phyloP scores from a whole-genome alignment of 2,888 invertebrate species.

The Meganola albula region DNA sequence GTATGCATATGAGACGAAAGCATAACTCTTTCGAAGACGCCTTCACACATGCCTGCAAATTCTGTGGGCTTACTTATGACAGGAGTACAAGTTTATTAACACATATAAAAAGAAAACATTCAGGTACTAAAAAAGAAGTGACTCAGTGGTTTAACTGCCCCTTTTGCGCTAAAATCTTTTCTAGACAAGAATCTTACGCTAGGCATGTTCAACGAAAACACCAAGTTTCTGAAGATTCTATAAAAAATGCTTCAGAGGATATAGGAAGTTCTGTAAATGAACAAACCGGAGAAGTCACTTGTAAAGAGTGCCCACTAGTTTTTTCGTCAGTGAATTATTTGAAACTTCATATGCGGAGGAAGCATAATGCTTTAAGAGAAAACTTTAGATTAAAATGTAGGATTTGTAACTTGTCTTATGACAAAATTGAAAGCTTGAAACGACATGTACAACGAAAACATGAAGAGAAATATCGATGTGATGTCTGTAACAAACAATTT shows the following conservation, averaged over 20 bases:
- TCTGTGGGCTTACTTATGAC: constrained; percentile 64
- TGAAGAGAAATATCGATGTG: constrained; percentile 51
- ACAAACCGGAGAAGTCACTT: constrained; percentile 56
- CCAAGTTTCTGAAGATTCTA: constrained; percentile 32
- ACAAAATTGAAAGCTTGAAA: constrained; percentile 67
- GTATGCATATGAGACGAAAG: constrained; percentile 67
- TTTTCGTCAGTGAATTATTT: constrained; percentile 59
- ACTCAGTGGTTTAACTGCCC: constrained; percentile 59
- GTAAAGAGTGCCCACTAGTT: constrained; percentile 57
- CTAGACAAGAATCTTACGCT: constrained; percentile 59
- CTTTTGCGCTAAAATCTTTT: constrained; percentile 59
- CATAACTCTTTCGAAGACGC: constrained; percentile 58
- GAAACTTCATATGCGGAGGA: constrained; percentile 64
- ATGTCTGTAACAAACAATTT: constrained; percentile 61
- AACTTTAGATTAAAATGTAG: constrained; percentile 61
- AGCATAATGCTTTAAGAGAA: constrained; percentile 59
- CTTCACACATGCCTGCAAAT: constrained; percentile 52
- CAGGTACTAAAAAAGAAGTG: constrained; percentile 20
- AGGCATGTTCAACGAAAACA: constrained; percentile 67
- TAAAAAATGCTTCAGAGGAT: constrained; percentile 16
- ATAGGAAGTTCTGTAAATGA: constrained; percentile 41
- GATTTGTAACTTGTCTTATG: constrained; percentile 64
- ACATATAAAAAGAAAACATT: constrained; percentile 60
- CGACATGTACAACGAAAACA: constrained; percentile 64
- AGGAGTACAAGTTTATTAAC: constrained; percentile 61